phyloP scores from a whole-genome alignment of 1,140 invertebrate species.

The Drosophila sechellia region DNA sequence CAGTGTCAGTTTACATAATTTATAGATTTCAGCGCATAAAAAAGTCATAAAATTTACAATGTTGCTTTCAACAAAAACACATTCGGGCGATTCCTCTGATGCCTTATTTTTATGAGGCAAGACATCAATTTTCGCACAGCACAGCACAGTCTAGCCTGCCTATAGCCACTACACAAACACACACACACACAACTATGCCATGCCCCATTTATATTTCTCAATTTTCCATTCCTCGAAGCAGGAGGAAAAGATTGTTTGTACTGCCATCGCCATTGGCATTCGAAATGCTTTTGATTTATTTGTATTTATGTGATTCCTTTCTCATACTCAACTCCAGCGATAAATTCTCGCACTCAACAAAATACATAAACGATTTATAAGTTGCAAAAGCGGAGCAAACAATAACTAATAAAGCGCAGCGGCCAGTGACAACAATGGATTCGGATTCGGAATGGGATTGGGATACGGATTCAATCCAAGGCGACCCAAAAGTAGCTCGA shows the following conservation, averaged over 20 bases:
- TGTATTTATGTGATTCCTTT: conserved; percentile 79
- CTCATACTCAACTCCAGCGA: conserved; percentile 70
- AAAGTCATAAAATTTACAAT: conserved; percentile 83
- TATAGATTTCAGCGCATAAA: conserved; percentile 82
- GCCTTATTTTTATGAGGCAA: conserved; percentile 80
- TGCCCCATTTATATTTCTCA: conserved; percentile 44
- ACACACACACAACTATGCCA: conserved; percentile 15
- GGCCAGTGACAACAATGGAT: conserved; percentile 15
- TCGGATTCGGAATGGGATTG: background rate
- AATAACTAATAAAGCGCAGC: conserved; percentile 46
- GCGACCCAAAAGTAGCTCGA: conserved; percentile 6
- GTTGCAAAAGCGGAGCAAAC: conserved; percentile 63
- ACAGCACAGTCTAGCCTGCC: conserved; percentile 50
- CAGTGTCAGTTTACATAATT: conserved; percentile 83
- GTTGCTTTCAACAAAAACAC: conserved; percentile 78
- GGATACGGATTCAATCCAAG: background rate
- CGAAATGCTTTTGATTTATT: conserved; percentile 80
- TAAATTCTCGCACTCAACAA: conserved; percentile 80
- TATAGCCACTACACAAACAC: conserved; percentile 34
- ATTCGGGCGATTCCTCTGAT: conserved; percentile 51
- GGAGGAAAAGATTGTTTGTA: conserved; percentile 58
- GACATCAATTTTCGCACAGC: conserved; percentile 80
- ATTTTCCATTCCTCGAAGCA: conserved; percentile 45
- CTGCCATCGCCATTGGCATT: conserved; percentile 61
- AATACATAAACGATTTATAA: conserved; percentile 82